Base-by-base conservation (phyloP, 2,888 invertebrate genomes). In the Oithona nana region DNA sequence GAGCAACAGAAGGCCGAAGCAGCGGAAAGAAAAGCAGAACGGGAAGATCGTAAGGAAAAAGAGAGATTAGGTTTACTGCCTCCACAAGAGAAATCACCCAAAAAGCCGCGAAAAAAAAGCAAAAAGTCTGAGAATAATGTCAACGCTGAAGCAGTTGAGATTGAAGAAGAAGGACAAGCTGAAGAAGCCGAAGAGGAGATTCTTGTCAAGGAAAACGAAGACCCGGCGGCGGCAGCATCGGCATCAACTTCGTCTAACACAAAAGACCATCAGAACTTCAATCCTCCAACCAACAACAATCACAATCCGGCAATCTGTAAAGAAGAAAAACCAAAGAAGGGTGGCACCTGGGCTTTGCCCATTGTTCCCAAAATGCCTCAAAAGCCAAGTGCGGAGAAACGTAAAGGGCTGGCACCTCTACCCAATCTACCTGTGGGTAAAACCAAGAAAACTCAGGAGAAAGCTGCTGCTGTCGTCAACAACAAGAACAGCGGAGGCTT, bases 281-380 rank as follows among this genome's bases (percentile, higher is more conserved):
- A 39, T 16, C n/a, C n/a, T n/a, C n/a, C n/a, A n/a, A n/a, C n/a
- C n/a, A 39, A 39, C 16, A 39, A 39, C 39, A 39, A 39, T 39
- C 6, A 39, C 16, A 16, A 6, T 6, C 6, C 39, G 6, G 39
- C 16, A 16, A 16, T 39, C 39, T 11, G 16, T 6, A 16, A 39
- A 6, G 39, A 39, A 39, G 16, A 39, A n/a, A 26, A 16, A 11
- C 24, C 24, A 29, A 59, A 59, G 49, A 49, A 29, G 24, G 59
- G 59, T 13, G 29, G 48, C 24, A 24, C 29, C 26, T 59, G 59
- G 59, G 59, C 59, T 22, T 28, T 59, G 22, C 59, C 59, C 11
- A 59, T 59, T 50, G 49, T 59, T 13, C 59, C 59, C 49, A 59
- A 59, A 28, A 28, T 59, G 49, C 59, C 59, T 59, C 59, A 59